Base-by-base conservation (phyloP, 2,888 invertebrate species). In the Melolontha melolontha region DNA sequence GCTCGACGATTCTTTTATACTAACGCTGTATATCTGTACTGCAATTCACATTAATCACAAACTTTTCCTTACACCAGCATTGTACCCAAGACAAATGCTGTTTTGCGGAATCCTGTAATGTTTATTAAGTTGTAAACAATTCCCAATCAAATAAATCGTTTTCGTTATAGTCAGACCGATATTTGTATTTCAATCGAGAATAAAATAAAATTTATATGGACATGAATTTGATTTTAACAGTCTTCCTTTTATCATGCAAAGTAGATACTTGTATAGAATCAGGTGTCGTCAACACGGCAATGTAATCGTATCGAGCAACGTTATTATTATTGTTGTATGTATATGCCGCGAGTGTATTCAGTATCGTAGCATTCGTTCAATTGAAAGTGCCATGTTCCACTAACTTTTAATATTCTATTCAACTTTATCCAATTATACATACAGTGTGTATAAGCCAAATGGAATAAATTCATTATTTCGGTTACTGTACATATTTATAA, bases 241-340 rank as follows among this genome's bases (percentile, higher is more conserved):
- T 12, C n/a, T 27, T 57, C 27, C 44, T 57, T 57, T 57, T 57
- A 57, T 57, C 27, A 44, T 57, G 27, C 27, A 44, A 57, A 57
- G 44, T 57, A 42, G 22, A 12, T 12, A 41, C 17, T 16, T 17
- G 8, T 14, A 17, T 40, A 41, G 40, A 55, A 55, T 40, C 41
- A 41, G 40, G 40, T 41, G 55, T 55, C 29, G 55, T 55, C 55
- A 55, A 40, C 41, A 40, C 55, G 16, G 40, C 40, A 41, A 55
- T 55, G 29, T 55, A 5, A 40, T 55, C 40, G 55, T 40, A 55
- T 55, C 41, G 41, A 55, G 40, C 40, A 41, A 55, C 40, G 27
- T 49, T 63, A 50, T 63, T 63, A 39, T 63, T n/a, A n/a, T 63
- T 55, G 41, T 55, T 55, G 55, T 16, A 22, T 55, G 41, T 41